Evolutionary conservation across 2,888 invertebrate genomes (phyloP).

Genomic region (Copidosoma aretas): DNA sequence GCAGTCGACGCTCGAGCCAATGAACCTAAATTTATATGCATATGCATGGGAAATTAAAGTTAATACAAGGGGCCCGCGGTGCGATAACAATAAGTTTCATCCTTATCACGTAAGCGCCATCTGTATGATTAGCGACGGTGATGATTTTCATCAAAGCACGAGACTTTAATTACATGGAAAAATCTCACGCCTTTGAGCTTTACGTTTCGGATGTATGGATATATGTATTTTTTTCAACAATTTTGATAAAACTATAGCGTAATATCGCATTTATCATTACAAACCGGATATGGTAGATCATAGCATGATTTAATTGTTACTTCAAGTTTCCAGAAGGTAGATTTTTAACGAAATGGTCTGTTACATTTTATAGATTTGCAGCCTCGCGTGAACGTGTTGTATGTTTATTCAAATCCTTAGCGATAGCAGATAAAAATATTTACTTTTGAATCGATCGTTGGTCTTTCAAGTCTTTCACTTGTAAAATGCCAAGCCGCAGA

Average conservation of each 20-base stretch:
- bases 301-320: no score
- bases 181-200: no score
- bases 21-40: not conserved
- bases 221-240: no score
- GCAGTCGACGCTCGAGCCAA: not conserved
- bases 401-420: constrained; percentile 1
- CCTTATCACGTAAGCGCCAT: no score
- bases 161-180: no score
- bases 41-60: not conserved
- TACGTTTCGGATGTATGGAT: no score
- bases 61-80: not conserved
- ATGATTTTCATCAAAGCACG: not conserved
- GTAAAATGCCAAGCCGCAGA: not conserved
- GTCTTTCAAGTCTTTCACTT: not conserved
- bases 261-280: no score
- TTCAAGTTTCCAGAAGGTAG: not conserved
- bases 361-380: not conserved
- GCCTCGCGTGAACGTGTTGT: not conserved
- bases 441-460: constrained; percentile 18
- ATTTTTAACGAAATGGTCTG: not conserved
- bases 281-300: no score
- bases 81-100: not conserved
- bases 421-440: constrained; percentile 13
- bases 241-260: no score
- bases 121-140: not conserved